A percentile compares a stretch with the other conserved stretches of the same genome.
Conservation (phyloP, 92 coral and sea anemone species). For the Hydrozoanthus gracilis region DNA sequence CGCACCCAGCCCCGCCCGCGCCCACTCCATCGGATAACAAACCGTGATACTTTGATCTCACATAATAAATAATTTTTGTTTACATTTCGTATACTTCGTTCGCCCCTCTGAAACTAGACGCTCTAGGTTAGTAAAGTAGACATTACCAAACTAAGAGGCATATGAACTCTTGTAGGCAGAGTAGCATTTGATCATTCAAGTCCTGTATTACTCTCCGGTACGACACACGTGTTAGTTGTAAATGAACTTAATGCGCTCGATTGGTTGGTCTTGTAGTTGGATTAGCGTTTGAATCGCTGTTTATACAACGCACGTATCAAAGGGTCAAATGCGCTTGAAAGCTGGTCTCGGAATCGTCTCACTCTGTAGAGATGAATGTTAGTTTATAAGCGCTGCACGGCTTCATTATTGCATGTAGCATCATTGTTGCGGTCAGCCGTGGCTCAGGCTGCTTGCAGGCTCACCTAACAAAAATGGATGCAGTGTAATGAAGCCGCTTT, state of each 20-base stretch:
- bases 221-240: too few relatives aligned
- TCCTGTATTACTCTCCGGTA: too few relatives aligned
- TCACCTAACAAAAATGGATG: background rate
- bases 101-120: constrained; percentile 26
- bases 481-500: background rate
- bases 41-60: too few relatives aligned
- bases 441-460: background rate
- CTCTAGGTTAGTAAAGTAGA: constrained; percentile 1
- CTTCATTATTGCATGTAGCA: background rate
- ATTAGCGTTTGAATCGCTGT: too few relatives aligned
- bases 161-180: background rate
- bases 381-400: background rate
- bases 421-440: background rate
- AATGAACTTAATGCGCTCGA: too few relatives aligned
- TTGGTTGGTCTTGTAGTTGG: too few relatives aligned
- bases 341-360: background rate
- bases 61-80: background rate
- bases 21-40: too few relatives aligned
- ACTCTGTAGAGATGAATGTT: background rate
- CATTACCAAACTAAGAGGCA: background rate
- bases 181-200: background rate
- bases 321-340: background rate
- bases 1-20: too few relatives aligned
- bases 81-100: background rate
- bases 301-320: background rate